Evolutionary conservation across 2,113 vertebrate species (phyloP).

Genomic region (Entelurus aequoreus): DNA sequence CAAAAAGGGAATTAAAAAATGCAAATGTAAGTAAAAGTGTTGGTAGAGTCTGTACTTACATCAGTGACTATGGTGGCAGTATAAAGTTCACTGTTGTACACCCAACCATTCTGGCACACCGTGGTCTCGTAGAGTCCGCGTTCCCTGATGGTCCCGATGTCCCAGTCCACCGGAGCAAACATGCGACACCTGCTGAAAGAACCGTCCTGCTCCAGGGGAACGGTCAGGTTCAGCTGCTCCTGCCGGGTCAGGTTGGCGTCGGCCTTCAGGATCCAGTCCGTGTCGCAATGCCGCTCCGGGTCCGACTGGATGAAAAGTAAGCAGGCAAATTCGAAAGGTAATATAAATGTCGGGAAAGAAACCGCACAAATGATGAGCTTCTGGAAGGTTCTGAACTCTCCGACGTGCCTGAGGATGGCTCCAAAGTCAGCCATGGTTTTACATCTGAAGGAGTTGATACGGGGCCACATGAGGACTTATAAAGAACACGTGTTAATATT

Average conservation of each 20-base stretch:
- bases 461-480: conserved; percentile 12
- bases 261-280: conserved; percentile 44
- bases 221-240: conserved; percentile 71
- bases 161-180: conserved; percentile 72
- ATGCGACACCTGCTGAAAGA: conserved; percentile 71
- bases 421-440: conserved; percentile 67
- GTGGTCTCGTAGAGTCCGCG: conserved; percentile 69
- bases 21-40: neutral
- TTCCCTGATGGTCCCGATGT: conserved; percentile 63
- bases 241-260: conserved; percentile 67
- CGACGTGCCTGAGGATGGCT: conserved; percentile 68
- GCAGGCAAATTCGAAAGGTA: conserved; percentile 71
- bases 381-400: conserved; percentile 81
- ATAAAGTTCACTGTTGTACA: conserved; percentile 61
- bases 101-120: conserved; percentile 71
- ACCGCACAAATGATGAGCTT: conserved; percentile 64
- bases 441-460: neutral
- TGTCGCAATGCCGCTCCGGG: conserved; percentile 67
- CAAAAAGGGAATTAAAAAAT: neutral
- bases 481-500: conserved; percentile 53
- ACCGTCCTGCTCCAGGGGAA: conserved; percentile 60
- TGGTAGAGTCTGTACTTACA: conserved; percentile 40
- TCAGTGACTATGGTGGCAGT: conserved; percentile 63
- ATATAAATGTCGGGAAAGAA: conserved; percentile 51
- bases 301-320: conserved; percentile 72